A percentile compares a stretch with the other conserved stretches of the same genome.
phyloP scores from a whole-genome alignment of 2,797 vertebrate genomes.

The Momotus momota region DNA sequence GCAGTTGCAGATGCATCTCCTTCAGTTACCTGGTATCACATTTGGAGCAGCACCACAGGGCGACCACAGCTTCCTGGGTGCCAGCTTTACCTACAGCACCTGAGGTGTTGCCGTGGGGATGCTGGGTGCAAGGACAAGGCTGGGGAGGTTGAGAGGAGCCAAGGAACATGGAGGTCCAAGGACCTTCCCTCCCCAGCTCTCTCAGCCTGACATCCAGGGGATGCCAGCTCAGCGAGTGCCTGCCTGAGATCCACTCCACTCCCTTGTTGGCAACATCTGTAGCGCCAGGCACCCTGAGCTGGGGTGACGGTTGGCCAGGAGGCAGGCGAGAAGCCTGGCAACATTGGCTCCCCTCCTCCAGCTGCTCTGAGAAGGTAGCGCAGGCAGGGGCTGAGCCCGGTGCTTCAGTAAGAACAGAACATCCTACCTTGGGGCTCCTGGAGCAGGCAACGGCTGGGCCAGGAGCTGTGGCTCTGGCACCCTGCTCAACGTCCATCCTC shows the following conservation, averaged over 20 bases:
- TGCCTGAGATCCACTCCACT: not conserved
- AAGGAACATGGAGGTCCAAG: not conserved
- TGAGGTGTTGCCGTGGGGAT: not conserved
- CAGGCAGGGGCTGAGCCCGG: not conserved
- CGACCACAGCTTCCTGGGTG: not conserved
- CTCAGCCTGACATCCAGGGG: not conserved
- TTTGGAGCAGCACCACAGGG: accelerated
- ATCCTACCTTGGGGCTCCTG: not conserved
- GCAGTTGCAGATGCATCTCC: not conserved
- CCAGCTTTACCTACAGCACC: not conserved
- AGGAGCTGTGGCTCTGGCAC: not conserved
- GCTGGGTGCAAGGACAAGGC: not conserved
- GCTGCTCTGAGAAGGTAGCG: not conserved
- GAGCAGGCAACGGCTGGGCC: not conserved
- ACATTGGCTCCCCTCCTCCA: not conserved
- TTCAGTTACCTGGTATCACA: accelerated
- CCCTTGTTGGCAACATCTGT: not conserved
- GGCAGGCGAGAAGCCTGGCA: not conserved
- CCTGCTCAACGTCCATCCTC: not conserved
- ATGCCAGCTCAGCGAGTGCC: not conserved
- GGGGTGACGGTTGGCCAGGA: accelerated
- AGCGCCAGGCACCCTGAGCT: accelerated
- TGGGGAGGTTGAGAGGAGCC: not conserved
- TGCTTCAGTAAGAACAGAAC: not conserved
- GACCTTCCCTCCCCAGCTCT: not conserved